Evolutionary conservation across 53 echinoderm and acorn worm species (phyloP).

Genomic region (Zoroaster sp.): DNA sequence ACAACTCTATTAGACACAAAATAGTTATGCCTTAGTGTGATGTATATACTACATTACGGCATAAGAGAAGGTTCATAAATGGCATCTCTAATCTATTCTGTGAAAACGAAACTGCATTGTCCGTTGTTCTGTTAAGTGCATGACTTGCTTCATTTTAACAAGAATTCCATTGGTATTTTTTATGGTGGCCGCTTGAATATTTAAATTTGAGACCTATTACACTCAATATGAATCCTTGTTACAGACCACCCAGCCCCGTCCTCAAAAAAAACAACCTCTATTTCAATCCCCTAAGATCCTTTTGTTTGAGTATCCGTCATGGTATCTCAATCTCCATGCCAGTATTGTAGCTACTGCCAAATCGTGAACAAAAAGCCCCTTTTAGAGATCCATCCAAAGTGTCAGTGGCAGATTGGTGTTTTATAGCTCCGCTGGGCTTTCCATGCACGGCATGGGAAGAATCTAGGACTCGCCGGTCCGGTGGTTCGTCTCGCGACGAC

Average conservation of each 20-base stretch:
- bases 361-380: background rate
- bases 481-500: constrained; percentile 14
- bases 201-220: no score
- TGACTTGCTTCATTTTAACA: no score
- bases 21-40: no score
- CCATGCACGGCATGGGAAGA: background rate
- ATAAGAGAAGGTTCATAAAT: no score
- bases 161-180: no score
- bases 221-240: background rate
- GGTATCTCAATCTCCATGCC: background rate
- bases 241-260: background rate
- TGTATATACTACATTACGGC: no score
- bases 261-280: background rate
- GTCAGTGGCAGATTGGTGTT: background rate
- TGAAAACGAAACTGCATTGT: no score
- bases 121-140: no score
- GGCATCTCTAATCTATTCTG: no score
- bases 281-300: background rate
- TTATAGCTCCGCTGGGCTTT: constrained; percentile 3
- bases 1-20: no score
- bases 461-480: background rate
- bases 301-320: background rate
- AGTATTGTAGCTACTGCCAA: background rate
- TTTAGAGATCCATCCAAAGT: background rate
- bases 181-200: no score